Evolutionary conservation across 1,140 invertebrate species (phyloP), one percentile per base, ranked within the genome.

Genomic region (Sycophaga agraensis): DNA sequence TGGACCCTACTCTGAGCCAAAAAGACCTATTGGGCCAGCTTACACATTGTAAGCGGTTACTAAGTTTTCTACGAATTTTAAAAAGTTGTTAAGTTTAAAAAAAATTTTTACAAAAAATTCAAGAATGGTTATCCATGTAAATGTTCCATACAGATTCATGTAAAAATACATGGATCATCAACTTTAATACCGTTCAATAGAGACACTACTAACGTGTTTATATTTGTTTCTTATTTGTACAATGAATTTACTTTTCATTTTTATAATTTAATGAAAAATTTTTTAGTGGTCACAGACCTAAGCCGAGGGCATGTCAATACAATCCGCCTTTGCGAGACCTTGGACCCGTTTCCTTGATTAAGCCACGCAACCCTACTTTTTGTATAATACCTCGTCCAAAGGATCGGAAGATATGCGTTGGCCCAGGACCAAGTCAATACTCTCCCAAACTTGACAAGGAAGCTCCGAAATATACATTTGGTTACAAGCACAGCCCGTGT

Each of bases 381-480:
- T 28, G 12, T 26, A 50, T 63, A 5, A n/a, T 24, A 12, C 9
- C 34, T 24, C 19, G 42, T 24, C 17, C 6, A 4, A 9, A 16
- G 26, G 17, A 6, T 9, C 53, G 24, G 0, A 9, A n/a, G 9
- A 16, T 0, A 1, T 65, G 55, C 21, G 40, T n/a, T 5, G 61
- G 66, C 24, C 70, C 72, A 34, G 70, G 70, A 46, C 72, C 72
- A 1, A 68, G 34, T 17, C n/a, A 65, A 19, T 63, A 68, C 59
- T 31, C 50, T 21, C 60, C 54, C 5, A 56, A 21, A 12, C 46
- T 19, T 5, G 19, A 9, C 19, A 49, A 37, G 49, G 64, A 66
- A 26, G 26, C 24, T 9, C 65, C 67, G 8, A 31, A 8, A 1
- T 69, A 65, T 34, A 59, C 54, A 17, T 70, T 74, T 54, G 70